Percentiles rank a stretch among this genome's conserved stretches.
These are phyloP conservation scores for Peromyscus eremicus DNA, from an alignment of 2,797 vertebrate species.

Conservation along the genomic window DNA sequence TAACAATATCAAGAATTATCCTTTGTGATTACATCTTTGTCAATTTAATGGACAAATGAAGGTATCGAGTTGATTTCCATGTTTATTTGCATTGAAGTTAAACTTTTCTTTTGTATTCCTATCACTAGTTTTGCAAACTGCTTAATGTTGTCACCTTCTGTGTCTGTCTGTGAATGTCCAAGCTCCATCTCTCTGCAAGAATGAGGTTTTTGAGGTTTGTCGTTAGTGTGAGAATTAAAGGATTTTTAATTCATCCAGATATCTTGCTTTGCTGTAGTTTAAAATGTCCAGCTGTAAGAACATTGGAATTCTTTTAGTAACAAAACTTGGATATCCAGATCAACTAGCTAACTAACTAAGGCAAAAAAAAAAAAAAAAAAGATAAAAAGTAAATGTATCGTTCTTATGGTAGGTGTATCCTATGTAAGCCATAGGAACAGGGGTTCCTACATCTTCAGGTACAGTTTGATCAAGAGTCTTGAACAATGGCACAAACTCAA, in stretches of 20 bases:
- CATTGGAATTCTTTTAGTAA: slow-evolving; percentile 7
- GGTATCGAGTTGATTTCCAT: not conserved
- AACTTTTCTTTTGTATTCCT: not conserved
- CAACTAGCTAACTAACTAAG: not conserved
- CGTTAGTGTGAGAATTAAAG: not conserved
- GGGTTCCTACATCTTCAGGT: not conserved
- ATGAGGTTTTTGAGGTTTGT: not conserved
- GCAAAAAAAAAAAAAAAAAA: not conserved
- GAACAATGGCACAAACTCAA: not conserved
- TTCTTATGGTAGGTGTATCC: not conserved
- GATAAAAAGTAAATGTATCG: not conserved
- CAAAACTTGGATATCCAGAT: slow-evolving; percentile 25
- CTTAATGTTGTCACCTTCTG: not conserved
- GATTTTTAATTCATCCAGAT: not conserved
- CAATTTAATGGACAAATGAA: slow-evolving; percentile 42
- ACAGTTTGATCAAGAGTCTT: not conserved
- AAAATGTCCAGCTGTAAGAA: not conserved
- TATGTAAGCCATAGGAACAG: not conserved
- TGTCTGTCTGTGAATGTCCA: not conserved
- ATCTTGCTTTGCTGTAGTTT: not conserved
- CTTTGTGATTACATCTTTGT: not conserved
- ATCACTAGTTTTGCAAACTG: not conserved
- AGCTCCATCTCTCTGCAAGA: no score
- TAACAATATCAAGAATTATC: not conserved
- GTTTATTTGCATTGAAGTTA: not conserved